Base-by-base conservation (phyloP, 2,113 vertebrate genomes). In the Syngnathoides biaculeatus region DNA sequence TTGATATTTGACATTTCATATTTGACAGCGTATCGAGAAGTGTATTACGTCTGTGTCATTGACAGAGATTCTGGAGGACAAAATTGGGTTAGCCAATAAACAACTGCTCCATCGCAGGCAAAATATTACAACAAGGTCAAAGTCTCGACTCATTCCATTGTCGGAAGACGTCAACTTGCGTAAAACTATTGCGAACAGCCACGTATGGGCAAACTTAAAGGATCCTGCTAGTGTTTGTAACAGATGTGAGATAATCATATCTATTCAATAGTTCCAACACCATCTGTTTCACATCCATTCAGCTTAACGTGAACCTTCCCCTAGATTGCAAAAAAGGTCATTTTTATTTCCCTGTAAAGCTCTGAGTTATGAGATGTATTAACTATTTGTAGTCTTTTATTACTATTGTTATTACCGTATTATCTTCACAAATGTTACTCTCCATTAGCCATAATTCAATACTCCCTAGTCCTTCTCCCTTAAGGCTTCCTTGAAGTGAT, bases 381-480 rank as follows among this genome's bases (percentile, higher is more conserved):
- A 40, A 61, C 53, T 62, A 71, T 42, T 65, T 59, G 22, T 65
- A 55, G 30, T 48, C 22, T 24, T 43, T 42, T 62, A 42, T 42
- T 26, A 24, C 40, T 24, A 26, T 42, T 26, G 40, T 43, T 15
- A 62, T 57, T 57, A 57, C 55, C 55, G 26, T 57, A 57, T 57
- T 57, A 62, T 62, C 60, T 40, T 43, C 13, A 43, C 60, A 62
- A 62, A 62, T 26, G 13, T 43, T 62, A 62, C 40, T 14, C 39
- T 26, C 9, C 60, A 62, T 26, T 62, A 62, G 6, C 17, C 17
- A 43, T 43, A 43, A 43, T 30, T 0, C 39, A 42, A 17, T 7
- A 62, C 35, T 63, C 10, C 5, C n/a, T 42, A 10, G n/a, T 48
- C 15, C 14, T 58, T 15, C 20, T 48, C 24, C 20, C 42, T n/a